Evolutionary conservation across 2,888 invertebrate species (phyloP).

Genomic region (Biston stratarius): DNA sequence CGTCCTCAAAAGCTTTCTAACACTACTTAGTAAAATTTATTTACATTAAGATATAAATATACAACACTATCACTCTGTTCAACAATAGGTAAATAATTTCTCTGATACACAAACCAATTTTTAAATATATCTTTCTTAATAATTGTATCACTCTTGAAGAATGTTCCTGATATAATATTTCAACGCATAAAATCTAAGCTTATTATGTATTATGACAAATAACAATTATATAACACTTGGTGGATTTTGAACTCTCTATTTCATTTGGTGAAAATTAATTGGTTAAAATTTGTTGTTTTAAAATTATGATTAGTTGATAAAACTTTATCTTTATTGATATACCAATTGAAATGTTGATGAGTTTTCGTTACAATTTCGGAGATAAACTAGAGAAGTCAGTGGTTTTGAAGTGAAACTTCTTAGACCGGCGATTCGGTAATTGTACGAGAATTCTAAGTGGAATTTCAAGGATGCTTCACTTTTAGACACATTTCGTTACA

Average conservation of each 20-base stretch:
- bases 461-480: too few relatives aligned
- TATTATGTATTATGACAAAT: background rate
- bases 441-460: too few relatives aligned
- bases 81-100: slow-evolving; percentile 32
- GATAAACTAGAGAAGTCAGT: background rate
- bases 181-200: slow-evolving; percentile 19
- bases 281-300: background rate
- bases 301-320: background rate
- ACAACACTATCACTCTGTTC: slow-evolving; percentile 25
- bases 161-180: slow-evolving; percentile 8
- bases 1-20: background rate
- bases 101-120: slow-evolving; percentile 31
- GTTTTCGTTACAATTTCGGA: background rate
- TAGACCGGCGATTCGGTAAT: too few relatives aligned
- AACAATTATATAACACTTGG: slow-evolving; percentile 8
- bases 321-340: background rate
- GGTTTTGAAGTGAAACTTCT: background rate
- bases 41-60: slow-evolving; percentile 32
- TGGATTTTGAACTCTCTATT: slow-evolving; percentile 7
- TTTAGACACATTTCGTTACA: too few relatives aligned
- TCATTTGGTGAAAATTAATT: background rate
- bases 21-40: slow-evolving; percentile 32
- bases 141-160: slow-evolving; percentile 20
- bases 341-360: background rate
- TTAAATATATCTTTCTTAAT: slow-evolving; percentile 9